Base-by-base conservation (phyloP, 2,888 invertebrate genomes). In the Thyatira batis region DNA sequence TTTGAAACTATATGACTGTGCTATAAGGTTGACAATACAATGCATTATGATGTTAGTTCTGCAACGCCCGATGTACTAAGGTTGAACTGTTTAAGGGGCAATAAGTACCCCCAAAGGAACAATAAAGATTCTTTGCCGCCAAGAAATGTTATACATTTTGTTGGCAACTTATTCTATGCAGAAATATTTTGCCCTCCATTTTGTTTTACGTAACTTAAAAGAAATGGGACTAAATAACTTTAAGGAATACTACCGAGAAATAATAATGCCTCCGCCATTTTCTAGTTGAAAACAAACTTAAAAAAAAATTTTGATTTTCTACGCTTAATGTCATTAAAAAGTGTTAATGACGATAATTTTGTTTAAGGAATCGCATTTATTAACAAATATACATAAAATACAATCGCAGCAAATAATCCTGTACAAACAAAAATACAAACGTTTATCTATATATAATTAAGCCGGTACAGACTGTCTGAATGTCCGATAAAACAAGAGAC, bases 401-500 rank as follows among this genome's bases (percentile, higher is more conserved):
- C n/a, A n/a, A n/a, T n/a, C n/a, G n/a, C n/a, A n/a, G n/a, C n/a
- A n/a, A n/a, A n/a, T n/a, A n/a, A 13, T 39, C n/a, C 21, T 45
- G 45, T 28, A 51, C 33, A 28, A 27, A n/a, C n/a, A n/a, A n/a
- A n/a, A 28, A 13, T 52, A 39, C 11, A 33, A 43, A 11, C 43
- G 44, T 43, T 28, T 20, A 25, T 13, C 43, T 27, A 49, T 49
- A 53, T 27, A 49, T 49, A 53, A 53, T 53, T 53, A 49, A 53
- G 52, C 43, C 49, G 48, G 49, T 46, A 52, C 28, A 30, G 28
- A 11, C 28, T 30, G 13, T 44, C 49, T 43, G 43, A 28, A 44
- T 20, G 43, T 51, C 17, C 17, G 39, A 39, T 39, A 39, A 39
- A 39, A 17, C 17, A 39, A 39, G 52, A 53, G 55, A 51, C 48